phyloP scores from a whole-genome alignment of 2,113 vertebrate species.

The Aplodontia rufa region DNA sequence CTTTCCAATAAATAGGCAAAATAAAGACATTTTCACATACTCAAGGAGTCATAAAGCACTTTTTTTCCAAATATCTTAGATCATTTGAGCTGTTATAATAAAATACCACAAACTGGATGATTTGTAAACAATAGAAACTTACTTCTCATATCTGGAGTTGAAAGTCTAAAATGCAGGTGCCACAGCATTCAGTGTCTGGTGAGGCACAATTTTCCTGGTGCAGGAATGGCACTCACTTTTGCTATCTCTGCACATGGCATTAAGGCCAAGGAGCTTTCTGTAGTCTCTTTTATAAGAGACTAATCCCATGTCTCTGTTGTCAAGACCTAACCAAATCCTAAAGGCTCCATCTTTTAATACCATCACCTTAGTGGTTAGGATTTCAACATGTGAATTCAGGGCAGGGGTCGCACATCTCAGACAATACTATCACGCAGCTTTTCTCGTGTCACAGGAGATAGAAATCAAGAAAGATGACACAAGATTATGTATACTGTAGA shows the following conservation, averaged over 20 bases:
- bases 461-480: not conserved
- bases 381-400: not conserved
- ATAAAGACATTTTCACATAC: not conserved
- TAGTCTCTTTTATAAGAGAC: not conserved
- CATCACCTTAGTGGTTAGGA: too few species aligned
- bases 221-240: too few species aligned
- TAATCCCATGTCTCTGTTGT: not conserved
- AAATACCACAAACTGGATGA: not conserved
- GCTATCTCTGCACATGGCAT: not conserved
- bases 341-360: not conserved
- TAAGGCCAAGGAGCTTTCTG: not conserved
- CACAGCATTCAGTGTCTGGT: not conserved
- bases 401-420: not conserved
- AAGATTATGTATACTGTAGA: not conserved
- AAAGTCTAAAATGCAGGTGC: not conserved
- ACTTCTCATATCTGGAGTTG: not conserved
- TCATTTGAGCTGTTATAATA: not conserved
- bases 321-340: too few species aligned
- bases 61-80: not conserved
- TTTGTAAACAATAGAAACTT: not conserved
- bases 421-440: not conserved
- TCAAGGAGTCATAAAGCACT: not conserved
- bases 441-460: not conserved
- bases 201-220: not conserved
- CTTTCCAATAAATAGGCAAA: not conserved